Evolutionary conservation across 2,797 vertebrate species (phyloP).

Genomic region (Oceanodroma leucorhoa): DNA sequence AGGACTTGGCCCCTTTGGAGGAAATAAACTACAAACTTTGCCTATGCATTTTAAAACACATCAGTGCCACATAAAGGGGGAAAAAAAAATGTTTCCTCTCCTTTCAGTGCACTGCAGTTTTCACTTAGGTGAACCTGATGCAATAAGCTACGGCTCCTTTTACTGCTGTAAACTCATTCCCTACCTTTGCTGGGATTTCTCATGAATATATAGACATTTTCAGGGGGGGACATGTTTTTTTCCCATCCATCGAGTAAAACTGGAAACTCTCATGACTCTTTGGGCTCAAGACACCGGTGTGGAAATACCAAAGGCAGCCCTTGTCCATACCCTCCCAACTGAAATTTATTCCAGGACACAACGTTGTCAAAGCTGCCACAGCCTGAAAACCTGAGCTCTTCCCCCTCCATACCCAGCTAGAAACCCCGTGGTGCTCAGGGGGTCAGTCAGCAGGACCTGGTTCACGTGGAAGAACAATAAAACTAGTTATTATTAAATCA

Average conservation of each 20-base stretch:
- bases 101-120: not conserved
- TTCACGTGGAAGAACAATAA: not conserved
- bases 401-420: not conserved
- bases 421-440: not conserved
- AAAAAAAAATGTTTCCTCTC: not conserved
- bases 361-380: not conserved
- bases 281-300: conserved; percentile 35
- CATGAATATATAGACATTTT: conserved; percentile 72
- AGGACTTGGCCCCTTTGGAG: conserved; percentile 48
- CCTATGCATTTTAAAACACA: conserved; percentile 53
- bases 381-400: not conserved
- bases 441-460: not conserved
- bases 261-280: conserved; percentile 76
- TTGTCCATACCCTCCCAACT: conserved; percentile 75
- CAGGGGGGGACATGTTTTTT: conserved; percentile 52
- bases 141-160: not conserved
- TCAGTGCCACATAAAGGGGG: not conserved
- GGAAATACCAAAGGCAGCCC: conserved; percentile 75
- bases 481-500: conserved; percentile 13
- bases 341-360: conserved; percentile 76
- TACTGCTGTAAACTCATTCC: not conserved
- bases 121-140: not conserved
- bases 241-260: conserved; percentile 75
- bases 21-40: conserved; percentile 56
- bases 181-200: conserved; percentile 73